Evolutionary conservation across 2,888 invertebrate genomes (phyloP), one percentile per base, ranked within the genome.

Genomic region (Chrysomela aeneicollis): DNA sequence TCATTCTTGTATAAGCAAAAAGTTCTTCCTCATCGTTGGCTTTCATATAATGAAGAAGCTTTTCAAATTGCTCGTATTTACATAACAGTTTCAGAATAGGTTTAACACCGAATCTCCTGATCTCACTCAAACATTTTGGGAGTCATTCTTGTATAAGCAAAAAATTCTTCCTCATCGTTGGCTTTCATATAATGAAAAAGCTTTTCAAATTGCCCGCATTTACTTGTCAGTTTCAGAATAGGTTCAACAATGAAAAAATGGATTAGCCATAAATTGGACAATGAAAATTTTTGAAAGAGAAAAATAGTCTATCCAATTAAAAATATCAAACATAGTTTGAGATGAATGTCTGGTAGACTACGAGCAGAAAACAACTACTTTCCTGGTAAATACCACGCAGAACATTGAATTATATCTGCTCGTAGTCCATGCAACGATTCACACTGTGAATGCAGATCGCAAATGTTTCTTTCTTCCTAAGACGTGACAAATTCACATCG

Each of bases 161-260:
- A 49, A 12, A 18, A 21, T 21, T 22, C 22, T 51, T 15, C 26
- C 12, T 51, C 50, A 3, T 51, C 50, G 22, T 51, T 51, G 4
- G 50, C n/a, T 51, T 51, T 8, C 22, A 51, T 51, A 9, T 51
- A 51, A 6, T 22, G 50, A 51, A 51, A 22, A n/a, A 19, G 50
- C 10, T 51, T 49, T 18, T 49, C 50, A 21, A 51, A 51, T 51
- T 51, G 50, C 15, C 50, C 50, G 22, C 9, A 51, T 51, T 51
- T 12, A 10, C 22, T 21, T 12, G 22, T 8, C 6, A 22, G 22
- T 22, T 51, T 51, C 22, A 51, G 50, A 17, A 51, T 51, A 18
- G 50, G 47, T 47, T 47, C 17, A 15, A 47, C 47, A 19, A n/a
- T 17, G 17, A 18, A 47, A n/a, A n/a, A n/a, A n/a, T n/a, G n/a